Base-by-base conservation (phyloP, 2,797 vertebrate genomes). In the Pachyuromys duprasi region DNA sequence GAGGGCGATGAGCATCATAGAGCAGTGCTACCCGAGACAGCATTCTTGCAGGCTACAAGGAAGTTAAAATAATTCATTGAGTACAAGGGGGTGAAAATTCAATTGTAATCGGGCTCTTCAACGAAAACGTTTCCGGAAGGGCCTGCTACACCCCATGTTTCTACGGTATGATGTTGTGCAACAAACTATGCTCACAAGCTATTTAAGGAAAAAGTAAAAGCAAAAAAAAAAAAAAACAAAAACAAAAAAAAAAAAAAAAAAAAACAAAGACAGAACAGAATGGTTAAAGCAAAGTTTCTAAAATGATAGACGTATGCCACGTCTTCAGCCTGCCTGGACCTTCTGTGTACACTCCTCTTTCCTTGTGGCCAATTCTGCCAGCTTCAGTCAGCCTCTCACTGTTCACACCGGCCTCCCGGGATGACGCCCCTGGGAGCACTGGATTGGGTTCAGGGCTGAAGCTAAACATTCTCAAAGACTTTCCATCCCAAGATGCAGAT, bases 1-100 rank as follows among this genome's bases (percentile, higher is more conserved):
- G 99, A 89, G 99, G 99, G 89, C 99, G 99, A 98, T 99, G 99
- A 97, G 99, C 99, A 96, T 99, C 99, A 8, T 99, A 99, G 65
- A 99, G 99, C 98, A 99, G 98, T 89, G 99, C 99, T 94, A 99
- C 99, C 89, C 99, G 99, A 97, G 98, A 99, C 96, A 99, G 98
- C 97, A 99, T 99, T 98, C 99, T 99, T 93, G 99, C 99, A 96
- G 99, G 99, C 99, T 99, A 96, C 33, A 95, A 97, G 97, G 95
- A 94, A 98, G 97, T 15, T 82, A 94, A 96, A 97, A 97, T 53
- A 95, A 89, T 97, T 72, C 96, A 96, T 96, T 93, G 89, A 98
- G 94, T 93, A 96, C 67, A 86, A 93, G 82, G 60, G 86, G 89
- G 55, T 95, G 55, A 94, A 92, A 97, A 95, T 89, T 96, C 93